Evolutionary conservation across 2,888 invertebrate genomes (phyloP), one percentile per base, ranked within the genome.

Genomic region (Artemia sinica): DNA sequence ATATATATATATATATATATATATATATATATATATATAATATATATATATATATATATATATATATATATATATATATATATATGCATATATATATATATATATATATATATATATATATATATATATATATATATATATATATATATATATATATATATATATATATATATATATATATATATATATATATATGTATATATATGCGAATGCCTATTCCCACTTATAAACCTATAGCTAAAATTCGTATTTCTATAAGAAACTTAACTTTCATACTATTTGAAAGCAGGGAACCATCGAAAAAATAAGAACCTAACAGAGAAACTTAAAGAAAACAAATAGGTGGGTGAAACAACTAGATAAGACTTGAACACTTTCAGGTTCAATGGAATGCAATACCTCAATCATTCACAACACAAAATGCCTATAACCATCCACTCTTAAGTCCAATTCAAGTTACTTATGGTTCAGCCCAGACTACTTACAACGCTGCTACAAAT

Each of bases 361-460:
- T 28, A 28, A 28, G 28, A 28, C 28, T 28, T 28, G 28, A 28
- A 28, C 8, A 14, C 58, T 58, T 58, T 14, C 18, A 58, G 58
- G 58, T 58, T n/a, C 58, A 58, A 9, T 58, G 58, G 58, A 58
- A 58, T 18, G 18, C 58, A 8, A n/a, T 58, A 58, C 58, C 58
- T 18, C 58, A 58, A 18, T 8, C 58, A 18, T 58, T 58, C 18
- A 18, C 14, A 8, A 58, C 58, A 14, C 58, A 58, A 18, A n/a
- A n/a, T 18, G n/a, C 58, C 8, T 58, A 58, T 58, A 58, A 9
- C 10, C 58, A 58, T 18, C 58, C 58, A n/a, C 66, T 70, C 65
- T 68, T 70, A 66, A 70, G 70, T 66, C 70, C 70, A 13, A 70
- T 70, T 50, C 70, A 70, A 65, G 70, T 70, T 49, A 66, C 28